Conservation (phyloP, 2,888 invertebrate genomes). For the Pyrochroa serraticornis region DNA sequence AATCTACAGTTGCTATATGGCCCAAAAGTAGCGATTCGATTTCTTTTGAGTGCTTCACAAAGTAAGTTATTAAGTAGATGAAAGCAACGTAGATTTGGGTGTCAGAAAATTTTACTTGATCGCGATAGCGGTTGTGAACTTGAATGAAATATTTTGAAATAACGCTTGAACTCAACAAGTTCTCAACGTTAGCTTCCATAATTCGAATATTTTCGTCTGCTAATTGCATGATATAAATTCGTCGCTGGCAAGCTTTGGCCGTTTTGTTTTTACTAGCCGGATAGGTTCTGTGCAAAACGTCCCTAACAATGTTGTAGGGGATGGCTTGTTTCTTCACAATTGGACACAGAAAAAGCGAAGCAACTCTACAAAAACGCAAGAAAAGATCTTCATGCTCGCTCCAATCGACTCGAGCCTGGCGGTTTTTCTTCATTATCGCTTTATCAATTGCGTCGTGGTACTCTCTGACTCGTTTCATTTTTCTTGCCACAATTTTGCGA, state of each 20-base stretch:
- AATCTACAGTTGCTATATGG: conserved; percentile 36
- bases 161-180: conserved; percentile 35
- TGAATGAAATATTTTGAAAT: conserved; percentile 36
- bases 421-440: conserved; percentile 63
- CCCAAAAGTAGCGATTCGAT: conserved; percentile 38
- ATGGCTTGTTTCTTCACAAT: conserved; percentile 57
- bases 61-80: conserved; percentile 41
- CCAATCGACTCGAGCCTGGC: conserved; percentile 66
- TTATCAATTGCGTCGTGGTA: conserved; percentile 69
- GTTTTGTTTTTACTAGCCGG: conserved; percentile 69
- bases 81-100: conserved; percentile 35
- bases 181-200: conserved; percentile 24
- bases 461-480: conserved; percentile 26
- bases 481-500: conserved; percentile 25
- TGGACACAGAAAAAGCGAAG: conserved; percentile 63
- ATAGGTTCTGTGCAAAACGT: conserved; percentile 61
- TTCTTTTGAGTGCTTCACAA: conserved; percentile 36
- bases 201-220: conserved; percentile 16
- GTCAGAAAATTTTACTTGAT: conserved; percentile 12
- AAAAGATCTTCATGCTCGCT: conserved; percentile 71
- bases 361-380: conserved; percentile 70
- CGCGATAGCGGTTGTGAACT: conserved; percentile 16
- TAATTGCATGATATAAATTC: conserved; percentile 63
- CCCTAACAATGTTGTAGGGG: conserved; percentile 61
- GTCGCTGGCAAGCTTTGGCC: conserved; percentile 69